Evolutionary conservation across 1,140 invertebrate genomes (phyloP).

Genomic region (Drosophila kohkoa): DNA sequence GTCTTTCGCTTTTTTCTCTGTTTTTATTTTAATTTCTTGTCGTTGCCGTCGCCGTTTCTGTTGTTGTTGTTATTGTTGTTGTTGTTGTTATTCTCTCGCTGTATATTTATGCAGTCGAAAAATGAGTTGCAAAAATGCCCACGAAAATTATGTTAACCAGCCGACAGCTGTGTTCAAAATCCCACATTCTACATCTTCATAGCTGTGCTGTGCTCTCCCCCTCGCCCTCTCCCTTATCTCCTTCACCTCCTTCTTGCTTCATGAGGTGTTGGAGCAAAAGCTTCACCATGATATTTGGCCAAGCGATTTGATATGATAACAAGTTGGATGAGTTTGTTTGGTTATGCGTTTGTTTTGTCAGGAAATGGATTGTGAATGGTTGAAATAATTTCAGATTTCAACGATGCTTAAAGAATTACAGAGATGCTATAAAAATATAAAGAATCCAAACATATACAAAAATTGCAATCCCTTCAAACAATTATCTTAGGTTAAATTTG

Average conservation of each 20-base stretch:
- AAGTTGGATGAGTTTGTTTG: slow-evolving; percentile 10
- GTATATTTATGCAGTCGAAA: slow-evolving; percentile 50
- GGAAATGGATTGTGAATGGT: not conserved
- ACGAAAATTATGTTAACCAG: slow-evolving; percentile 83
- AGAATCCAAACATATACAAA: too few species aligned
- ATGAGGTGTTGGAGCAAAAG: slow-evolving; percentile 4
- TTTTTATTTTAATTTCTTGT: slow-evolving; percentile 39
- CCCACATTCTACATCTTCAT: slow-evolving; percentile 60
- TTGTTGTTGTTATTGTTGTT: slow-evolving; percentile 1
- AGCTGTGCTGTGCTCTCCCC: not conserved
- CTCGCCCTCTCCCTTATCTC: too few species aligned
- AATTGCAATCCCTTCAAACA: too few species aligned
- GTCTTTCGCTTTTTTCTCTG: slow-evolving; percentile 30
- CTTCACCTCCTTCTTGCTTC: not conserved
- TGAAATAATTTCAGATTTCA: not conserved
- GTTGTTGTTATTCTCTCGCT: slow-evolving; percentile 19
- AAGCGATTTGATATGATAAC: slow-evolving; percentile 12
- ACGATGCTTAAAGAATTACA: not conserved
- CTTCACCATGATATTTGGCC: not conserved
- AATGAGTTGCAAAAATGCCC: slow-evolving; percentile 68
- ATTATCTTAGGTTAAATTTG: too few species aligned
- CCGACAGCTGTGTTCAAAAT: slow-evolving; percentile 72
- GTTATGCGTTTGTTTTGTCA: not conserved
- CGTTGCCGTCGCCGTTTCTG: not conserved
- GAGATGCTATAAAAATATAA: not conserved